Conservation (phyloP, 2,888 invertebrate species). For the Choreutis nemorana region DNA sequence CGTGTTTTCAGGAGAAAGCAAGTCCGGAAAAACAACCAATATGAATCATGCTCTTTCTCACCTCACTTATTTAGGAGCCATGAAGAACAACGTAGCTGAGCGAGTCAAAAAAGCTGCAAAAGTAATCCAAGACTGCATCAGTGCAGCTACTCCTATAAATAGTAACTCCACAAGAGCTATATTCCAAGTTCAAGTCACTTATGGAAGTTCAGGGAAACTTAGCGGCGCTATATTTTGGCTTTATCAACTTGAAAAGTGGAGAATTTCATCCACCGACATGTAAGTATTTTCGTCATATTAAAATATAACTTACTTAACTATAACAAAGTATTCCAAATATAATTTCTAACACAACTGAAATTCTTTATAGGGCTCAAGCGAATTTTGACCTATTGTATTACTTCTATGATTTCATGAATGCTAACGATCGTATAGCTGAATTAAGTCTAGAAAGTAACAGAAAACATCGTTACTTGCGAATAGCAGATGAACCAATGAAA, state of each 20-base stretch:
- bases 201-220: slow-evolving; percentile 83
- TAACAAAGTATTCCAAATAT: too few relatives aligned
- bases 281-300: slow-evolving; percentile 31
- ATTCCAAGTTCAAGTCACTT: slow-evolving; percentile 82
- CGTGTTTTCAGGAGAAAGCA: slow-evolving; percentile 88
- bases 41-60: slow-evolving; percentile 82
- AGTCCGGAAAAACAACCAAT: slow-evolving; percentile 90
- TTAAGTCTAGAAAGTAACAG: slow-evolving; percentile 74
- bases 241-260: slow-evolving; percentile 88
- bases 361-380: slow-evolving; percentile 76
- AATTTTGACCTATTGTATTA: slow-evolving; percentile 93
- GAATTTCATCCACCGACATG: slow-evolving; percentile 83
- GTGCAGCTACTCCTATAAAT: slow-evolving; percentile 87
- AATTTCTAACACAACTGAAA: too few relatives aligned
- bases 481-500: slow-evolving; percentile 63
- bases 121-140: slow-evolving; percentile 80
- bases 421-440: slow-evolving; percentile 70
- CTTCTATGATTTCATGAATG: slow-evolving; percentile 84
- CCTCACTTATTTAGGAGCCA: slow-evolving; percentile 82
- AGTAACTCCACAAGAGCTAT: slow-evolving; percentile 86
- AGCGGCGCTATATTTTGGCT: slow-evolving; percentile 89
- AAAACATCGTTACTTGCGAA: slow-evolving; percentile 78
- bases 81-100: slow-evolving; percentile 69
- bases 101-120: slow-evolving; percentile 73
- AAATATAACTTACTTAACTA: neutral